Conservation (phyloP, 2,888 invertebrate genomes). For the Oscheius sp. region DNA sequence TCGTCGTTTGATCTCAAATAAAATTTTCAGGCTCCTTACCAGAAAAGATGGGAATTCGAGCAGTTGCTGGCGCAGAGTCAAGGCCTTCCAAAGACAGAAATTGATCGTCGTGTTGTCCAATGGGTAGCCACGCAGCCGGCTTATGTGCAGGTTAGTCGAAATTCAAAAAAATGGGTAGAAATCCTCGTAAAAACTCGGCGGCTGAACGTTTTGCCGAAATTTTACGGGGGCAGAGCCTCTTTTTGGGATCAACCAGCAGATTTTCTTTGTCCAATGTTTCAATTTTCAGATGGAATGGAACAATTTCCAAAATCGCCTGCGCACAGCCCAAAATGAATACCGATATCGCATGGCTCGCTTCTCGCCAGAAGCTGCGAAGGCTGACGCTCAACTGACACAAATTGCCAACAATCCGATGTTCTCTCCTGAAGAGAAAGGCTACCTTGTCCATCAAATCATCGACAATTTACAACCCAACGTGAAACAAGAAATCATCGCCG, state of each 20-base stretch:
- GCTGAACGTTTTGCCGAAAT: too few species aligned
- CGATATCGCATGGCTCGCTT: not conserved
- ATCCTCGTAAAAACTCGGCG: too few species aligned
- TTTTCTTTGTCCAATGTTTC: not conserved
- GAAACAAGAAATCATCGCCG: conserved; percentile 13
- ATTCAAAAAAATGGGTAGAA: too few species aligned
- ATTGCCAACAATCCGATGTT: conserved; percentile 13
- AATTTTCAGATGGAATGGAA: conserved; percentile 25
- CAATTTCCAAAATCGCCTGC: conserved; percentile 11
- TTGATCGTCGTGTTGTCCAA: conserved; percentile 8
- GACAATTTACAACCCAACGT: conserved; percentile 3
- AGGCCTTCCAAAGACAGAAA: conserved; percentile 20
- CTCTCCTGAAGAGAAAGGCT: conserved; percentile 29
- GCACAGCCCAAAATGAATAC: conserved; percentile 1
- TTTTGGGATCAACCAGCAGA: not conserved
- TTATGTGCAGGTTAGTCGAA: conserved; percentile 4
- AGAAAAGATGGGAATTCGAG: conserved; percentile 28
- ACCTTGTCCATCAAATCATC: conserved; percentile 27
- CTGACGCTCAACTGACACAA: conserved; percentile 14
- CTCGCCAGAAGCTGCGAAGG: conserved; percentile 15
- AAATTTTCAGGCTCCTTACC: conserved; percentile 5
- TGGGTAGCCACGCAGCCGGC: conserved; percentile 10
- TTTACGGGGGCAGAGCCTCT: too few species aligned
- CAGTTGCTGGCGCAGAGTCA: conserved; percentile 22
- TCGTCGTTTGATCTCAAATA: too few species aligned